phyloP scores from a whole-genome alignment of 23 tunicate genomes.

The Aplidium turbinatum region DNA sequence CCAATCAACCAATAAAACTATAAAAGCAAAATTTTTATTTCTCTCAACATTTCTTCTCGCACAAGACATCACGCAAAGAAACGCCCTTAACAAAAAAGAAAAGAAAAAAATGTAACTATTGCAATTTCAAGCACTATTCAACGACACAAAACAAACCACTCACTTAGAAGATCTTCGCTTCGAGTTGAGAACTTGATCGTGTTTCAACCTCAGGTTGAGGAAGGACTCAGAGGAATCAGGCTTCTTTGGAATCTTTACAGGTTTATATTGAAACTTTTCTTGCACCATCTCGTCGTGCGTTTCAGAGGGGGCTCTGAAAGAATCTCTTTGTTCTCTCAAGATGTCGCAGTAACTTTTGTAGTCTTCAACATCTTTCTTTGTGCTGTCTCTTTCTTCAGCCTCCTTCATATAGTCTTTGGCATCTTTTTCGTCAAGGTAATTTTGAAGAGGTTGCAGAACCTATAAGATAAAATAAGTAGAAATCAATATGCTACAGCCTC shows the following conservation, averaged over 20 bases:
- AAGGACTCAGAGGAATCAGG: constrained; percentile 29
- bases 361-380: constrained; percentile 36
- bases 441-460: constrained; percentile 76
- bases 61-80: too few species aligned
- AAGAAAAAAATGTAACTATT: too few species aligned
- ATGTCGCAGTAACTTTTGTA: constrained; percentile 62
- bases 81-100: too few species aligned
- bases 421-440: constrained; percentile 58
- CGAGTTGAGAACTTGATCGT: constrained; percentile 40
- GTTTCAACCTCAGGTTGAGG: constrained; percentile 43
- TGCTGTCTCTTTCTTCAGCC: constrained; percentile 21
- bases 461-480: constrained; percentile 38
- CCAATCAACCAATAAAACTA: too few species aligned
- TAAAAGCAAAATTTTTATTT: too few species aligned
- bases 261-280: constrained; percentile 41
- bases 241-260: constrained; percentile 65
- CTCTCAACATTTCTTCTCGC: too few species aligned
- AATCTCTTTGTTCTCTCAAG: constrained; percentile 55
- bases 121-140: too few species aligned
- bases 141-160: neutral
- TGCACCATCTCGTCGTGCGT: neutral
- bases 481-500: too few species aligned
- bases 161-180: constrained; percentile 3
- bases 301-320: neutral
- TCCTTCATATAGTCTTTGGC: constrained; percentile 76